Percentiles rank a stretch among this genome's conserved stretches.
Evolutionary conservation across 2,888 invertebrate species (phyloP).

Genomic region (Yponomeuta plumbellus): DNA sequence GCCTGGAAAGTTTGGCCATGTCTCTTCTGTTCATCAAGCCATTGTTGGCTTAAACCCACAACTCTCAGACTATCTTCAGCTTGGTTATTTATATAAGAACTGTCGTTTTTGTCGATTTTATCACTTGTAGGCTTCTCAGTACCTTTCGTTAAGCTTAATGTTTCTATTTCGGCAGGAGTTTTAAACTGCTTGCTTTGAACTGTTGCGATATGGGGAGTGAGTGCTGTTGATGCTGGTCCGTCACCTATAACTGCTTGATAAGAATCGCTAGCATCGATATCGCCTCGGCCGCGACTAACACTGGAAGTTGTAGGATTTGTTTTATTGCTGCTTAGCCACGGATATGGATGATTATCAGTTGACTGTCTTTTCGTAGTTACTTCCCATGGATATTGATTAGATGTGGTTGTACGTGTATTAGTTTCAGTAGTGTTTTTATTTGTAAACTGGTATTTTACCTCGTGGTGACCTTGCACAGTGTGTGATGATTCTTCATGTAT

Average conservation of each 20-base stretch:
- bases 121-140: constrained; percentile 18
- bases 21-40: constrained; percentile 23
- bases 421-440: not conserved
- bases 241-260: not conserved
- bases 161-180: constrained; percentile 34
- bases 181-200: constrained; percentile 24
- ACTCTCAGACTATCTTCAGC: constrained; percentile 17
- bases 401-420: not conserved
- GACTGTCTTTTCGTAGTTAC: not conserved
- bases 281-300: not conserved
- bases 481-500: not conserved
- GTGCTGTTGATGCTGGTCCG: not conserved
- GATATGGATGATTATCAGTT: not conserved
- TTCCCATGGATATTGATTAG: not conserved
- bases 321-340: not conserved
- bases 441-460: not conserved
- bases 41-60: constrained; percentile 22
- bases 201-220: not conserved
- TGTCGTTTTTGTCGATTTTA: constrained; percentile 5
- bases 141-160: constrained; percentile 30
- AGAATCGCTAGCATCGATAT: not conserved
- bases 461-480: not conserved
- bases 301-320: not conserved
- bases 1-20: constrained; percentile 16
- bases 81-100: constrained; percentile 17